Conservation (phyloP, 2,113 vertebrate species). For the Meles meles region DNA sequence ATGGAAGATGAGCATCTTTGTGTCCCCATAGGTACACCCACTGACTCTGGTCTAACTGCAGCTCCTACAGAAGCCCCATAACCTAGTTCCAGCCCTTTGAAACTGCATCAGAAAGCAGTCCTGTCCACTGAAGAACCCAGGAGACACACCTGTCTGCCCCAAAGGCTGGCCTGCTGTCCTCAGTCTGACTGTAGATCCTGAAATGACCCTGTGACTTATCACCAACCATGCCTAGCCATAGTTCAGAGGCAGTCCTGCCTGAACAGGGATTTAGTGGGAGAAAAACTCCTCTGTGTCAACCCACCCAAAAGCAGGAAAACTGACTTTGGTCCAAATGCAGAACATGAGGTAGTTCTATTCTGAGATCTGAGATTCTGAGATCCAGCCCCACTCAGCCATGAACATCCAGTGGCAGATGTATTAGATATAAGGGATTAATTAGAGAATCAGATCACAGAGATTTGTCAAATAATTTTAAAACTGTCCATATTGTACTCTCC, state of each 20-base stretch:
- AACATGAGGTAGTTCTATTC: background rate
- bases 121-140: background rate
- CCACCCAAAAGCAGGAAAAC: background rate
- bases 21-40: background rate
- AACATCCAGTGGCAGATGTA: background rate
- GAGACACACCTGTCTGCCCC: background rate
- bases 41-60: background rate
- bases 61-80: background rate
- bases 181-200: background rate
- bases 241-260: background rate
- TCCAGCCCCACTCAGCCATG: background rate
- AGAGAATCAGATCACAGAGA: background rate
- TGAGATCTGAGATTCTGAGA: background rate
- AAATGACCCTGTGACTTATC: background rate
- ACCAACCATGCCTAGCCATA: background rate
- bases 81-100: background rate
- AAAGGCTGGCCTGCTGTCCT: background rate
- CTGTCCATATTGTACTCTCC: background rate
- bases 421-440: background rate
- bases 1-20: background rate
- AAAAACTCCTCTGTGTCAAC: background rate
- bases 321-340: background rate
- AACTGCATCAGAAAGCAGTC: background rate
- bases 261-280: background rate
- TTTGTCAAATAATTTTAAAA: constrained; percentile 25